Conservation (phyloP, 2,888 invertebrate genomes). For the Ectobius pallidus region DNA sequence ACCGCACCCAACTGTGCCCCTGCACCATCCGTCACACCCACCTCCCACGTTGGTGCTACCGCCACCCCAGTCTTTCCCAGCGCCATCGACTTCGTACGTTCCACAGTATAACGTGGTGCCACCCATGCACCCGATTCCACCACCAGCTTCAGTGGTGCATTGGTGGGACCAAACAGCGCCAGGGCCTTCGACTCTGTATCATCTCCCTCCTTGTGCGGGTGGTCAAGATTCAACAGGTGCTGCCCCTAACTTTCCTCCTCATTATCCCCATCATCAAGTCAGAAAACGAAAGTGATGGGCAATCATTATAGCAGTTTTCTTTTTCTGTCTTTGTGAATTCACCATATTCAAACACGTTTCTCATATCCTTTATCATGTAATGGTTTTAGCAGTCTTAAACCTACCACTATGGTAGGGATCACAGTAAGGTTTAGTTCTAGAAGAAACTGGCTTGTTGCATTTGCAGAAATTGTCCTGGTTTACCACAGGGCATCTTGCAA, state of each 20-base stretch:
- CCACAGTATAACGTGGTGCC: conserved; percentile 35
- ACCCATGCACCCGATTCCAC: conserved; percentile 30
- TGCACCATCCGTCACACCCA: conserved; percentile 31
- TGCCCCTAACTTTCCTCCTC: conserved; percentile 33
- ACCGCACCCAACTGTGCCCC: conserved; percentile 35
- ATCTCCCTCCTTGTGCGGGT: conserved; percentile 27
- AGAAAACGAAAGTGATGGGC: conserved; percentile 41
- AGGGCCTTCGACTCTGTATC: conserved; percentile 37
- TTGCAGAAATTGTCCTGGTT: background rate
- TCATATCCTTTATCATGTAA: background rate
- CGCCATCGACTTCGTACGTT: conserved; percentile 35
- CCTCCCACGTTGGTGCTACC: conserved; percentile 28
- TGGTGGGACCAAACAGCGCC: conserved; percentile 41
- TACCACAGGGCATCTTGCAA: background rate
- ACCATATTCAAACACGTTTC: background rate
- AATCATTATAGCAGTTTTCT: background rate
- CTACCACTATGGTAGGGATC: background rate
- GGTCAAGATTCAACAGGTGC: conserved; percentile 30
- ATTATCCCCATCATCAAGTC: conserved; percentile 37
- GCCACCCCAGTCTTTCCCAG: conserved; percentile 30
- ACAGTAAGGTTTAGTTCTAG: background rate
- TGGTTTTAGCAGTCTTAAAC: background rate
- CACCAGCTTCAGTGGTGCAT: conserved; percentile 33
- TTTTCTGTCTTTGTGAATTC: background rate
- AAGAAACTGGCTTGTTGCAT: too few species aligned